These are phyloP conservation scores for Perdita meconis DNA, from an alignment of 2,888 invertebrate genomes.

Conservation along the genomic window DNA sequence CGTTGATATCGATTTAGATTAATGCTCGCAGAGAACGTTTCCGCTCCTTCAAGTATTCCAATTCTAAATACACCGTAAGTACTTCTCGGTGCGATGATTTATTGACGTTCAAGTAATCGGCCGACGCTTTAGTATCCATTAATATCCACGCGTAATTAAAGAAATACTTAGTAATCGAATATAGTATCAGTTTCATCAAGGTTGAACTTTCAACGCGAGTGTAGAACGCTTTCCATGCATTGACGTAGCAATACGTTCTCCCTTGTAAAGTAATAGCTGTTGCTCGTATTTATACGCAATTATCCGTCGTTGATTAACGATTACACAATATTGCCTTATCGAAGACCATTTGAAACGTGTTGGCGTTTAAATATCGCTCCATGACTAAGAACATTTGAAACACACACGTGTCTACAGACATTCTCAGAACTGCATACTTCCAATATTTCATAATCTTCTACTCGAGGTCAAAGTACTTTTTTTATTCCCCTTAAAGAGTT, in stretches of 20 bases:
- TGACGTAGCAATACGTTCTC: conserved; percentile 21
- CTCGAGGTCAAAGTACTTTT: too few species aligned
- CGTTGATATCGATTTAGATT: conserved; percentile 45
- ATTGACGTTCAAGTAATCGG: background rate
- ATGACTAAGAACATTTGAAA: background rate
- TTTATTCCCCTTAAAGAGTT: too few species aligned
- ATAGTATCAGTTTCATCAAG: conserved; percentile 20
- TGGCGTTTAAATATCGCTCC: conserved; percentile 12
- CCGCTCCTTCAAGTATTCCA: background rate
- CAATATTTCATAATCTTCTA: too few species aligned
- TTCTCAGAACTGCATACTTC: too few species aligned
- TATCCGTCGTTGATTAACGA: conserved; percentile 36
- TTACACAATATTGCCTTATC: conserved; percentile 39
- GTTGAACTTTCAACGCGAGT: conserved; percentile 35
- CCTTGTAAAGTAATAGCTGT: conserved; percentile 23
- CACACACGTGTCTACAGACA: too few species aligned
- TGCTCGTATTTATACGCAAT: conserved; percentile 39
- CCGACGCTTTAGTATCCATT: conserved; percentile 14
- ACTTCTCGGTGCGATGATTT: background rate
- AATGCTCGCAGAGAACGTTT: conserved; percentile 3
- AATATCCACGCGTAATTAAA: conserved; percentile 33
- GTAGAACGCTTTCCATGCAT: conserved; percentile 24
- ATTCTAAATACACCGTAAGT: conserved; percentile 9
- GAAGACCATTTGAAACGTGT: conserved; percentile 13
- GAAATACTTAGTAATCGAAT: conserved; percentile 26